Evolutionary conservation across 2,797 vertebrate species (phyloP), one percentile per base, ranked within the genome.

Genomic region (Sebastes iracundus): DNA sequence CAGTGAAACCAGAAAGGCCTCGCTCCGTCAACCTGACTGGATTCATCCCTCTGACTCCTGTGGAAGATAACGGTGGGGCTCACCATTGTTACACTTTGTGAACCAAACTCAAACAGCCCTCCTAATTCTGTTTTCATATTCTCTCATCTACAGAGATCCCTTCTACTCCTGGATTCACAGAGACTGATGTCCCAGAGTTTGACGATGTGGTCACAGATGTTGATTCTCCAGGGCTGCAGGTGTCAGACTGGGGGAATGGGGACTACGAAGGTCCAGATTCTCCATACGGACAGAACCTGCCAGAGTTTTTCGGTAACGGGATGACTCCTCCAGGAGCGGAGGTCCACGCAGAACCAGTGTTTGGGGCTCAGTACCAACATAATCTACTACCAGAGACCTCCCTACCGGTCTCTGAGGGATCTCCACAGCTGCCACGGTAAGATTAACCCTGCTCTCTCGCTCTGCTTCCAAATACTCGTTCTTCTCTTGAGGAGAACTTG

Each of bases 1-100:
- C 96, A 62, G 46, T 62, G 38, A 97, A 97, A 79, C 96, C 95
- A 4, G 42, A 60, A 1, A 96, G 90, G 70, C 95, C 93, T 25
- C 86, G 81, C 0, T 70, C 38, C 0, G 78, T 95, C 70, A 87
- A 93, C 75, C 89, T 96, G 30, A 53, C 62, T 27, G 56, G 69
- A 3, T 88, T 83, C 67, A 63, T 38, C 56, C 65, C 86, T 67
- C 85, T 83, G 42, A 56, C 79, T 35, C 46, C 64, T n/a, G 7
- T 77, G 33, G 70, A 81, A 69, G 53, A 72, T 38, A 82, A 82
- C 20, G 84, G 90, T 93, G 49, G 13, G 13, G 84, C 3, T 53
- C 28, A 11, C 8, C 7, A 5, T 6, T 11, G 4, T 49, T 53
- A 22, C 16, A n/a, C 58, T 63, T 32, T 25, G 8, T 71, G 35